Base-by-base conservation (phyloP, 2,113 vertebrate genomes). In the Archocentrus centrarchus region DNA sequence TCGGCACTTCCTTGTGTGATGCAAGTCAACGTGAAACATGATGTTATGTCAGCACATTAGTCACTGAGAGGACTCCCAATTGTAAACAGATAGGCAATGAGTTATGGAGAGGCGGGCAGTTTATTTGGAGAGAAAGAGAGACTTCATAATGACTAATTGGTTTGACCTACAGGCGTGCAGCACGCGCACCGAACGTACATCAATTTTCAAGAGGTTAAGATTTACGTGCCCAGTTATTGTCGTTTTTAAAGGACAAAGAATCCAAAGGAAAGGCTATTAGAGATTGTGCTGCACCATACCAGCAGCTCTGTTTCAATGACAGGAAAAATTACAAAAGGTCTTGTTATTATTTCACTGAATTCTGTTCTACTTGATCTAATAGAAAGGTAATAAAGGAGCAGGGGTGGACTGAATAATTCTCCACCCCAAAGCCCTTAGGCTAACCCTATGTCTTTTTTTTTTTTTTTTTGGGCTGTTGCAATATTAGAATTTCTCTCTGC, bases 301-400 rank as follows among this genome's bases (percentile, higher is more conserved):
- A 50, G 44, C 66, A 70, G 17, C 66, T 70, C 50, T 50, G 66
- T 2, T 30, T 50, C 41, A 50, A 20, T 50, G 41, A 27, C 66
- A 70, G 66, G 24, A 70, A 50, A 70, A 70, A 30, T 50, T 30
- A 50, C 41, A 50, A 50, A 70, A 73, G 9, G 44, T 17, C 27
- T 53, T 32, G 10, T 73, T 53, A 73, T 73, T 73, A n/a, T 47
- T 73, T 73, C 66, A 53, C 47, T 53, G 27, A 5, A 32, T 53
- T 73, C 17, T n/a, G 11, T 53, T 53, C 17, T 73, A 53, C 41
- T 13, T 50, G 66, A 73, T 73, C 47, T 73, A 53, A 73, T 73
- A 53, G 47, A 73, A 73, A 73, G 15, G 24, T 70, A 70, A 70
- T 50, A 70, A 50, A 30, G 66, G 41, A 30, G 0, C 66, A 70